Percentiles rank a stretch among this genome's conserved stretches.
Conservation (phyloP, 2,113 vertebrate genomes). For the Vulpes vulpes region DNA sequence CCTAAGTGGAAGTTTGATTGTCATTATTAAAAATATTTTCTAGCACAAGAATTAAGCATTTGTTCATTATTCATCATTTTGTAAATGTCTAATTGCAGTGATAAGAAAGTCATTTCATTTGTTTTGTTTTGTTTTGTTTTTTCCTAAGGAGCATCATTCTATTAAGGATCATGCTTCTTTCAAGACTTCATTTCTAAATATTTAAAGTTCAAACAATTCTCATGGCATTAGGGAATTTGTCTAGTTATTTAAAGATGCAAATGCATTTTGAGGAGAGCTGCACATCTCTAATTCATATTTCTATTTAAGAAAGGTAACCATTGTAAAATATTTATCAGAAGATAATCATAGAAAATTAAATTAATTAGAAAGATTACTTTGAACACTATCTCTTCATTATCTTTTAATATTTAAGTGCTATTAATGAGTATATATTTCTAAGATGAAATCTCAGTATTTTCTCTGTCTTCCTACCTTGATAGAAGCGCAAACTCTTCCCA, state of each 20-base stretch:
- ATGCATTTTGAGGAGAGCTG: neutral
- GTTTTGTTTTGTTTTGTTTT: neutral
- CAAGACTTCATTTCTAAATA: neutral
- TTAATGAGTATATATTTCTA: neutral
- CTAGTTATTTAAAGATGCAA: conserved; percentile 12
- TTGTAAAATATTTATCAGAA: neutral
- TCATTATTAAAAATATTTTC: neutral
- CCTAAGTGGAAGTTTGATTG: neutral
- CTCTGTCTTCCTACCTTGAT: too few species aligned
- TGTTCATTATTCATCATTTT: neutral
- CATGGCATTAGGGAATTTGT: neutral
- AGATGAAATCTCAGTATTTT: neutral
- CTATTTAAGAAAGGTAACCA: neutral
- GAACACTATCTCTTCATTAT: neutral
- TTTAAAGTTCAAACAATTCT: neutral
- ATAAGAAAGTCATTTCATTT: neutral
- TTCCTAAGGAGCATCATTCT: neutral
- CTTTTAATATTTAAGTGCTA: neutral
- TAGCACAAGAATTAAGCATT: neutral
- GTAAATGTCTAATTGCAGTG: neutral
- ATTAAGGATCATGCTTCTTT: neutral
- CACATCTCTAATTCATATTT: neutral
- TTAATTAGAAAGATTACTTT: neutral
- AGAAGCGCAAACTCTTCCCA: too few species aligned
- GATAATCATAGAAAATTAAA: neutral